phyloP scores from a whole-genome alignment of 2,888 invertebrate species.

The Dolichomitus sp. region DNA sequence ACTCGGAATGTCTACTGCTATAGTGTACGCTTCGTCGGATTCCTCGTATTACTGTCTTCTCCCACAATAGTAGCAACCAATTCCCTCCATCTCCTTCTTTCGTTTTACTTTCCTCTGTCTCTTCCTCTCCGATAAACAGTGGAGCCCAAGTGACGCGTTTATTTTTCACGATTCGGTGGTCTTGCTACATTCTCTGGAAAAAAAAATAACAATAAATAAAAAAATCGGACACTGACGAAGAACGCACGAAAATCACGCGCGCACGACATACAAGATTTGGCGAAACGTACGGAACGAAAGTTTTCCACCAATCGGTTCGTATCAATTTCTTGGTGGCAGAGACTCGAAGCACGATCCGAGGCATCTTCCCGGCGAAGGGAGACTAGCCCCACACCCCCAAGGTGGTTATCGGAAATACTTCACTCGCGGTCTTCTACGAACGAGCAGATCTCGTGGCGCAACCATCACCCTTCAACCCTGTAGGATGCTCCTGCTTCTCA shows the following conservation, averaged over 20 bases:
- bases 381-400: not conserved
- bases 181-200: not conserved
- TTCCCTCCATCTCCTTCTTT: not conserved
- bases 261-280: not conserved
- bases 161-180: slow-evolving; percentile 9
- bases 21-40: slow-evolving; percentile 12
- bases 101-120: not conserved
- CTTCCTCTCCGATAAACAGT: slow-evolving; percentile 21
- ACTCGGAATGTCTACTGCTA: slow-evolving; percentile 2
- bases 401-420: slow-evolving; percentile 49
- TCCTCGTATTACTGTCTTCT: slow-evolving; percentile 11
- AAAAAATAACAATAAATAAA: no score
- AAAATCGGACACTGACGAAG: slow-evolving; percentile 23
- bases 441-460: slow-evolving; percentile 9
- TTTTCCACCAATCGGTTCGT: slow-evolving; percentile 47
- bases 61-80: slow-evolving; percentile 7
- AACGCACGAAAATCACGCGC: not conserved
- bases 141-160: slow-evolving; percentile 9
- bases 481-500: not conserved
- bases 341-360: slow-evolving; percentile 2
- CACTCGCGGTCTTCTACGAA: slow-evolving; percentile 15
- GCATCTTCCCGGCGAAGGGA: slow-evolving; percentile 9
- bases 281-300: slow-evolving; percentile 10
- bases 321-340: slow-evolving; percentile 27
- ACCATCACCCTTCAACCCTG: no score